A percentile compares a stretch with the other conserved stretches of the same genome.
phyloP scores from a whole-genome alignment of 2,888 invertebrate species.

The Desoria tigrina region DNA sequence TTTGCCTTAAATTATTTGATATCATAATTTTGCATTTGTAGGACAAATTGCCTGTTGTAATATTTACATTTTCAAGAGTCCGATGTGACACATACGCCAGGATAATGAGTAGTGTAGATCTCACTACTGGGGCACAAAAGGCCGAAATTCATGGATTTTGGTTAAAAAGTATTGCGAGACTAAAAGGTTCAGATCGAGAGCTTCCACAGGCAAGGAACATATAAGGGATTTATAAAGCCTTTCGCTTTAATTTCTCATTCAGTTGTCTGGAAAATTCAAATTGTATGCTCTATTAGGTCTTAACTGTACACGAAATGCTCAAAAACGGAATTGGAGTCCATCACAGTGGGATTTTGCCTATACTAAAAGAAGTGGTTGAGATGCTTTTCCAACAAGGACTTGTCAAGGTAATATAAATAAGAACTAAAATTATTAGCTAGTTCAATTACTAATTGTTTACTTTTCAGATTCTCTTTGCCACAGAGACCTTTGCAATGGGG shows the following conservation, averaged over 20 bases:
- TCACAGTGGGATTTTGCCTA: constrained; percentile 96
- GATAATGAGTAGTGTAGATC: constrained; percentile 64
- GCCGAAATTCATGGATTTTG: constrained; percentile 82
- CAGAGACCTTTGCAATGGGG: constrained; percentile 99
- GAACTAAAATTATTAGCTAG: neutral
- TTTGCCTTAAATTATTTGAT: constrained; percentile 13
- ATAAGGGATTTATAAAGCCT: too few species aligned
- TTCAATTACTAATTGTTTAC: constrained; percentile 1
- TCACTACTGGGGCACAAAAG: constrained; percentile 83
- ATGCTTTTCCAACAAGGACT: constrained; percentile 91
- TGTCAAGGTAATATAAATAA: constrained; percentile 71
- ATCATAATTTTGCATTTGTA: constrained; percentile 53
- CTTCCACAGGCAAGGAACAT: constrained; percentile 88
- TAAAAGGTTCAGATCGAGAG: constrained; percentile 82
- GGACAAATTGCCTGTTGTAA: constrained; percentile 88
- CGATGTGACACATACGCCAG: constrained; percentile 72
- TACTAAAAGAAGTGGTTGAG: constrained; percentile 98
- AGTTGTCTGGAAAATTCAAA: too few species aligned
- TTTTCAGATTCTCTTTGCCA: constrained; percentile 88
- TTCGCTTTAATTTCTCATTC: too few species aligned
- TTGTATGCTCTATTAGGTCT: constrained; percentile 62
- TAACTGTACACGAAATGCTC: constrained; percentile 69
- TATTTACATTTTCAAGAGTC: constrained; percentile 87
- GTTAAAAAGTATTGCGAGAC: constrained; percentile 73
- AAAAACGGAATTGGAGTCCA: constrained; percentile 93